Evolutionary conservation across 2,113 vertebrate species (phyloP).

Genomic region (Zosterops borbonicus): DNA sequence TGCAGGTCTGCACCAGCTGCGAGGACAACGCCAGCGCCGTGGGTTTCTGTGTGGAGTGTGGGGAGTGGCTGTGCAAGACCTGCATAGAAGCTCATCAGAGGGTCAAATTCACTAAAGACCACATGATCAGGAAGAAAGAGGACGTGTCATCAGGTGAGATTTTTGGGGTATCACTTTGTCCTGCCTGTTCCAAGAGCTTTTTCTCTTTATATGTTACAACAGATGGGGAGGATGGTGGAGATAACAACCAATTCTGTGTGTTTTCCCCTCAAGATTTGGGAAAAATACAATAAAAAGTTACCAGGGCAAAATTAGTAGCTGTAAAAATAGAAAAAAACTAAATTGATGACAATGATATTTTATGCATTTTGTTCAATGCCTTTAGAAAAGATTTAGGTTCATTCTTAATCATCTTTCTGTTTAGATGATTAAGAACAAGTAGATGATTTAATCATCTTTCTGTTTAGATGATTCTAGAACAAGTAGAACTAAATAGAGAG

Average conservation of each 20-base stretch:
- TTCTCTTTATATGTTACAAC: neutral
- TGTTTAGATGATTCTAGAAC: neutral
- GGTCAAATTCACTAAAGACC: slow-evolving; percentile 98
- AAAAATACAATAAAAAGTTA: neutral
- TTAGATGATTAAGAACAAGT: neutral
- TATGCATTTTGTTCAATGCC: neutral
- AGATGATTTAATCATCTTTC: neutral
- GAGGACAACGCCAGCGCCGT: slow-evolving; percentile 96
- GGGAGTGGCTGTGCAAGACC: slow-evolving; percentile 97
- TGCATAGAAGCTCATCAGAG: slow-evolving; percentile 98
- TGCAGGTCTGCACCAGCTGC: slow-evolving; percentile 96
- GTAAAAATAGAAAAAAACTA: neutral
- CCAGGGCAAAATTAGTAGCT: too few relatives aligned
- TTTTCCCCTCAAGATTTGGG: neutral
- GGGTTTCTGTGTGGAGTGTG: slow-evolving; percentile 95
- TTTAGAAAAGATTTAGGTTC: neutral
- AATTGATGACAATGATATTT: neutral
- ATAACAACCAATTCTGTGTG: neutral
- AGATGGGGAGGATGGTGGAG: neutral
- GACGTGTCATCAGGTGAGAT: slow-evolving; percentile 88
- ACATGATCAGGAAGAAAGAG: slow-evolving; percentile 96
- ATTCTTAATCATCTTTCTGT: neutral
- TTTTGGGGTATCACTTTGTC: neutral
- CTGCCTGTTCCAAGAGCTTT: neutral
- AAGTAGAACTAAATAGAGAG: neutral